These are phyloP conservation scores for Adelosebastes latens DNA, from an alignment of 2,797 vertebrate species.

Conservation along the genomic window DNA sequence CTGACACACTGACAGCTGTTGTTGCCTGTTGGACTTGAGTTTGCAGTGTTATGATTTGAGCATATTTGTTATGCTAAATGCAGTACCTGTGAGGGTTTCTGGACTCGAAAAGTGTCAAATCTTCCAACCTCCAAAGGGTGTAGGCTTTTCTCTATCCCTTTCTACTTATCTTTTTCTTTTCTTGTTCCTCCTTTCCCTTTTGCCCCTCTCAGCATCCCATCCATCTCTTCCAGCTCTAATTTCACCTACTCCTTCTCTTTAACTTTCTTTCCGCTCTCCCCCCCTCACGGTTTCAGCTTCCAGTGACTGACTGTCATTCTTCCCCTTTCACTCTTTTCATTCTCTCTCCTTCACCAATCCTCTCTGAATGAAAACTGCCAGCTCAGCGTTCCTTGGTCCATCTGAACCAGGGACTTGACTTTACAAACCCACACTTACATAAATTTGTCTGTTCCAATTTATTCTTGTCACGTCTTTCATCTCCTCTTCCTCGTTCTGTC, in stretches of 20 bases:
- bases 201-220: slow-evolving; percentile 18
- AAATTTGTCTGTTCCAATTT: slow-evolving; percentile 24
- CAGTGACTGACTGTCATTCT: slow-evolving; percentile 9
- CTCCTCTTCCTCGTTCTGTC: slow-evolving; percentile 1
- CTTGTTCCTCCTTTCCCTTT: background rate
- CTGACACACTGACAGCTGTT: too few relatives aligned
- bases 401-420: slow-evolving; percentile 24
- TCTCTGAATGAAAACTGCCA: slow-evolving; percentile 17
- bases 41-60: too few relatives aligned
- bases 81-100: background rate
- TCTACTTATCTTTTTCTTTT: background rate
- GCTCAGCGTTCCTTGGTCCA: slow-evolving; percentile 29
- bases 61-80: too few relatives aligned
- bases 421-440: slow-evolving; percentile 19
- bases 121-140: background rate
- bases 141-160: background rate
- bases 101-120: background rate
- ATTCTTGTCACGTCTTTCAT: background rate
- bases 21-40: too few relatives aligned
- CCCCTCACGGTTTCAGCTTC: background rate
- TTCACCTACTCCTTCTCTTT: slow-evolving; percentile 1
- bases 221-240: slow-evolving; percentile 14
- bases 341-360: background rate
- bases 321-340: background rate
- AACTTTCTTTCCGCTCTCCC: background rate